Percentiles rank a stretch among this genome's conserved stretches.
phyloP scores from a whole-genome alignment of 2,888 invertebrate genomes.

The Orchestes rusci region DNA sequence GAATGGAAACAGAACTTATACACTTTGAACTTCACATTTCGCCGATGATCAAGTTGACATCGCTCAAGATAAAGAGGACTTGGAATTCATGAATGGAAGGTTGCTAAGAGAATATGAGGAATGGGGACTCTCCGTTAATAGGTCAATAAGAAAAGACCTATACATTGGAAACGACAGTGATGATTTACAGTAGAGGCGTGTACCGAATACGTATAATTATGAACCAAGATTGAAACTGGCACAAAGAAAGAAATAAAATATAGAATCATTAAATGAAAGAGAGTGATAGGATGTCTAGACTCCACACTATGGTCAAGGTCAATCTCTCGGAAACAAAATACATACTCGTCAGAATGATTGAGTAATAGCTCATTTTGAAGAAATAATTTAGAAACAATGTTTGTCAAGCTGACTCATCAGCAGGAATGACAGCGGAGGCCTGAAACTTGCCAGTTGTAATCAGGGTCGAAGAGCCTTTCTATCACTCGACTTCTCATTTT shows the following conservation, averaged over 20 bases:
- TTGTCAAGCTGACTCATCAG: no score
- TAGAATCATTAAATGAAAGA: no score
- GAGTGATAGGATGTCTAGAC: no score
- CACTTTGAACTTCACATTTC: conserved; percentile 2
- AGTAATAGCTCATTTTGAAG: no score
- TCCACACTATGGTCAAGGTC: not conserved
- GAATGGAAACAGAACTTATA: no score
- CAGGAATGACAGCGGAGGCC: no score
- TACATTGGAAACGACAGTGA: conserved; percentile 1
- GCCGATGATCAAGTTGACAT: conserved; percentile 3
- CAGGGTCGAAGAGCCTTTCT: no score
- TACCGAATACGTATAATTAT: conserved; percentile 6
- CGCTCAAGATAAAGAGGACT: conserved; percentile 7
- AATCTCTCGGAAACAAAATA: not conserved
- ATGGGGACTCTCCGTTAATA: conserved; percentile 2
- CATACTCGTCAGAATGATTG: no score
- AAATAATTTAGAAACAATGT: no score
- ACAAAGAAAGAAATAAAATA: conserved; percentile 5
- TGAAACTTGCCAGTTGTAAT: no score
- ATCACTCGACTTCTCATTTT: no score
- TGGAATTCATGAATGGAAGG: conserved; percentile 5
- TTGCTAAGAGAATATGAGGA: conserved; percentile 6
- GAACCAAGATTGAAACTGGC: conserved; percentile 4
- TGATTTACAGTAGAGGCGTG: conserved; percentile 4
- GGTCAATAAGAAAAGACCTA: not conserved